Evolutionary conservation across 53 echinoderm and acorn worm species (phyloP).

Genomic region (Mesocentrotus franciscanus): DNA sequence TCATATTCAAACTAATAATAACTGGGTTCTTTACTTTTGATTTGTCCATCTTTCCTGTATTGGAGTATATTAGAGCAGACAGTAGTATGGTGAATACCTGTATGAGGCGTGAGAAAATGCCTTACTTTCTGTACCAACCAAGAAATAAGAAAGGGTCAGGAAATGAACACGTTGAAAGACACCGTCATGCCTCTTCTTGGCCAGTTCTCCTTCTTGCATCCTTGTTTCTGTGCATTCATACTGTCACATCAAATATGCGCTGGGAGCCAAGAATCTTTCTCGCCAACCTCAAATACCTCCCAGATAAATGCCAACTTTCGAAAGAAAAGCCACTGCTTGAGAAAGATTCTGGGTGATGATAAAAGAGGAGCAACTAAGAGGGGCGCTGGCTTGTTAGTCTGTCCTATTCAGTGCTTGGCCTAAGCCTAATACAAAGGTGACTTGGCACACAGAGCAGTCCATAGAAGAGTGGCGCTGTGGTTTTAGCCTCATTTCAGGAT

Average conservation of each 20-base stretch:
- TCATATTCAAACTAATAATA: too few relatives aligned
- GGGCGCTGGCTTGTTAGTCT: constrained; percentile 20
- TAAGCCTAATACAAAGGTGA: constrained; percentile 45
- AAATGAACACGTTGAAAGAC: not conserved
- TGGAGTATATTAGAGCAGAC: too few relatives aligned
- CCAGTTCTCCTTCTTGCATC: not conserved
- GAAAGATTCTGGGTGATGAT: constrained; percentile 13
- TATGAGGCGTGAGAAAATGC: not conserved
- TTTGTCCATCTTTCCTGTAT: too few relatives aligned
- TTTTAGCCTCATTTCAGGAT: constrained; percentile 19
- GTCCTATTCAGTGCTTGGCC: constrained; percentile 45
- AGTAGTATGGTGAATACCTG: not conserved
- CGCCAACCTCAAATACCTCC: constrained; percentile 16
- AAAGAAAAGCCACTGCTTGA: not conserved
- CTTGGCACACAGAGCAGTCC: constrained; percentile 7
- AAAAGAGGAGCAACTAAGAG: constrained; percentile 20
- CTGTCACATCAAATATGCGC: not conserved
- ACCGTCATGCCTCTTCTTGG: constrained; percentile 11
- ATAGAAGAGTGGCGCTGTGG: constrained; percentile 24
- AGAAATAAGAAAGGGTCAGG: not conserved
- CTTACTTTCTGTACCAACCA: not conserved
- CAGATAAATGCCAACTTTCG: constrained; percentile 13
- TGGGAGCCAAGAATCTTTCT: constrained; percentile 12
- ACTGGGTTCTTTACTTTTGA: too few relatives aligned
- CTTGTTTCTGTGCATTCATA: not conserved